phyloP scores from a whole-genome alignment of 2,888 invertebrate species.

The Tinea semifulvella region DNA sequence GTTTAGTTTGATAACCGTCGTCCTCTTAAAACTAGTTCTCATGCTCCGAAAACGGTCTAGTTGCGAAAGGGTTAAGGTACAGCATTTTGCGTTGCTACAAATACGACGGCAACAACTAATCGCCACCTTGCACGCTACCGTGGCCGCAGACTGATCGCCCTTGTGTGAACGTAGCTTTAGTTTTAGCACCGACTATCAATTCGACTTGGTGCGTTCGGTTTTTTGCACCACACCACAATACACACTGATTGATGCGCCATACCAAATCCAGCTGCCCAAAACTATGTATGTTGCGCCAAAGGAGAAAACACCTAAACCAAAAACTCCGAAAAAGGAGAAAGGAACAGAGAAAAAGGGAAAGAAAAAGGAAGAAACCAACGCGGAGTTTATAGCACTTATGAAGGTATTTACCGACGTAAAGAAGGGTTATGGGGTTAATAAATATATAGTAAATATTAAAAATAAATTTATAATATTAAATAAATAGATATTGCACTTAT shows the following conservation, averaged over 20 bases:
- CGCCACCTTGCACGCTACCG: too few species aligned
- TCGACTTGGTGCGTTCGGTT: constrained; percentile 43
- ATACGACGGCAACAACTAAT: too few species aligned
- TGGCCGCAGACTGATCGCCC: too few species aligned
- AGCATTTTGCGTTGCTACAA: too few species aligned
- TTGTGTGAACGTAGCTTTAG: too few species aligned
- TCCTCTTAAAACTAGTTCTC: too few species aligned
- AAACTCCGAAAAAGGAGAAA: constrained; percentile 32
- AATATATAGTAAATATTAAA: too few species aligned
- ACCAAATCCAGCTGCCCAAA: constrained; percentile 41
- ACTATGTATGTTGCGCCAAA: constrained; percentile 33
- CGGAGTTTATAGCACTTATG: constrained; percentile 37
- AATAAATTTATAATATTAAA: too few species aligned
- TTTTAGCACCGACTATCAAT: constrained; percentile 55
- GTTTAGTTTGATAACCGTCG: too few species aligned
- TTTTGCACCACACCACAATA: constrained; percentile 49
- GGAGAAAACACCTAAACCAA: constrained; percentile 33
- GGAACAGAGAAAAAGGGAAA: constrained; percentile 27
- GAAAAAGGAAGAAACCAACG: constrained; percentile 35
- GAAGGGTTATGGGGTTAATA: background rate
- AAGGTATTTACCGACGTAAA: constrained; percentile 28
- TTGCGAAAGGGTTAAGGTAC: too few species aligned
- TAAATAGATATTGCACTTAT: too few species aligned
- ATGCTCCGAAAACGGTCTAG: too few species aligned
- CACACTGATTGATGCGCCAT: constrained; percentile 35